Conservation (phyloP, 2,797 vertebrate genomes). For the Hydrocynus forskahlii region DNA sequence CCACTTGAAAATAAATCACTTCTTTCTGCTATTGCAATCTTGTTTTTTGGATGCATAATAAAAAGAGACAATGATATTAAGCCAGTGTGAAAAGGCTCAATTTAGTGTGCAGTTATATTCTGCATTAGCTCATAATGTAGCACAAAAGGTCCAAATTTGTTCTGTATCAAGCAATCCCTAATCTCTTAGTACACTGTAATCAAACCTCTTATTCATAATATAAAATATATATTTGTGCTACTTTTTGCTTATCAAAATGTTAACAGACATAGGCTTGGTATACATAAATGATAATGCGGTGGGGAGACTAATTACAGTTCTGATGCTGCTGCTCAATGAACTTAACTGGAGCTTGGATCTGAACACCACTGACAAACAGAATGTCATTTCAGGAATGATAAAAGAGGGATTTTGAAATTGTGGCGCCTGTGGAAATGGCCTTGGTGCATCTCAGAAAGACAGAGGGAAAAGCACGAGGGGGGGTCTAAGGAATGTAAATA, state of each 20-base stretch:
- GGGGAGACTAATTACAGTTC: slow-evolving; percentile 18
- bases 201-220: slow-evolving; percentile 33
- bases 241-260: slow-evolving; percentile 27
- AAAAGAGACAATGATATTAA: slow-evolving; percentile 43
- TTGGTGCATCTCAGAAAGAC: neutral
- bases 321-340: neutral
- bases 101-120: slow-evolving; percentile 45
- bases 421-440: neutral
- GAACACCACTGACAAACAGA: slow-evolving; percentile 27
- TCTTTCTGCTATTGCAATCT: slow-evolving; percentile 45
- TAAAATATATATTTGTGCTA: slow-evolving; percentile 27
- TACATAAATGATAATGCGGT: slow-evolving; percentile 17
- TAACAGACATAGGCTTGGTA: slow-evolving; percentile 9
- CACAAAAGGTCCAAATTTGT: slow-evolving; percentile 39
- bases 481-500: slow-evolving; percentile 1
- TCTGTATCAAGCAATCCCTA: slow-evolving; percentile 22
- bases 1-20: slow-evolving; percentile 54
- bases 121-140: slow-evolving; percentile 42
- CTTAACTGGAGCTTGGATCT: neutral
- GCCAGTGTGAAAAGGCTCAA: slow-evolving; percentile 14
- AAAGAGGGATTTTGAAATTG: slow-evolving; percentile 15
- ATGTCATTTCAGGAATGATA: slow-evolving; percentile 2
- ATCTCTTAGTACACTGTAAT: slow-evolving; percentile 31
- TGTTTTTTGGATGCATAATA: slow-evolving; percentile 40
- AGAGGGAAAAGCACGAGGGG: neutral